phyloP scores from a whole-genome alignment of 2,797 vertebrate genomes.

The Enoplosus armatus region DNA sequence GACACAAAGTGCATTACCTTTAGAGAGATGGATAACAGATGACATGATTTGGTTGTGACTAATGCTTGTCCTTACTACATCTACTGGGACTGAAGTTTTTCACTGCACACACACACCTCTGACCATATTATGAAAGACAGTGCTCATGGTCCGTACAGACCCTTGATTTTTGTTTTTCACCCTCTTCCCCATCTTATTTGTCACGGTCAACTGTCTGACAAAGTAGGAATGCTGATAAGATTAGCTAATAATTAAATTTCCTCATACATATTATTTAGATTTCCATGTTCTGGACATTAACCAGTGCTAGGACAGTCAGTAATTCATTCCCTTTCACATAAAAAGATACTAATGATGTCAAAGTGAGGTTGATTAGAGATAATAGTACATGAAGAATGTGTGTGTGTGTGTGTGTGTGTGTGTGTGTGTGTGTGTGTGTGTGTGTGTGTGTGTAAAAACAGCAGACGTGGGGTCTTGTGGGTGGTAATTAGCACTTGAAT shows the following conservation, averaged over 20 bases:
- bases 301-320: neutral
- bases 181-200: neutral
- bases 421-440: neutral
- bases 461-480: constrained; percentile 47
- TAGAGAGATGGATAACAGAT: constrained; percentile 35
- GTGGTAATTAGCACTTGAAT: constrained; percentile 68
- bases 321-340: constrained; percentile 1
- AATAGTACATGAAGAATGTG: constrained; percentile 8
- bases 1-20: constrained; percentile 50
- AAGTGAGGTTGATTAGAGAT: constrained; percentile 38
- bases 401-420: constrained; percentile 6
- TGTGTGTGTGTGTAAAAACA: constrained; percentile 6
- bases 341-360: constrained; percentile 19
- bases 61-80: constrained; percentile 25
- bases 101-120: neutral
- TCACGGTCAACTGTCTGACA: neutral
- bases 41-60: constrained; percentile 44
- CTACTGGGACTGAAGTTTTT: constrained; percentile 4
- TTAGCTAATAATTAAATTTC: neutral
- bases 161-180: neutral
- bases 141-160: neutral
- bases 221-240: neutral
- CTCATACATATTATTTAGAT: neutral
- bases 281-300: neutral
- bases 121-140: constrained; percentile 8